Conservation (phyloP, 2,113 vertebrate genomes). For the Phalacrocorax pelagicus region DNA sequence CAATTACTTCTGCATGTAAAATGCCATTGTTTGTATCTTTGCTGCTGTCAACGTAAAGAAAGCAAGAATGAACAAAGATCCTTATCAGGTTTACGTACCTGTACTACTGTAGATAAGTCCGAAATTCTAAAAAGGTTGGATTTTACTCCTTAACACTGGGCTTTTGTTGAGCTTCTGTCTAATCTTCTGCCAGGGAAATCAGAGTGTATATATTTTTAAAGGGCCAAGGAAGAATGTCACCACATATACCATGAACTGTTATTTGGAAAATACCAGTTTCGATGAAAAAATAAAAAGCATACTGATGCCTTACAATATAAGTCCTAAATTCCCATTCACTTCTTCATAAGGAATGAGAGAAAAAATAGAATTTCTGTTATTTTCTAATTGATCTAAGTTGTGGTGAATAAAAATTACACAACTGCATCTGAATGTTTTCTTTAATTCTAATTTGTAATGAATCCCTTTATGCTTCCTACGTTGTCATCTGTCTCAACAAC, state of each 20-base stretch:
- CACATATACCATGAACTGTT: background rate
- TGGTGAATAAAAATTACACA: slow-evolving; percentile 11
- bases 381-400: slow-evolving; percentile 9
- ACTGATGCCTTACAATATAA: background rate
- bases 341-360: slow-evolving; percentile 1
- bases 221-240: background rate
- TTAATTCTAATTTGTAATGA: slow-evolving; percentile 64
- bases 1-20: background rate
- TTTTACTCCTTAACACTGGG: background rate
- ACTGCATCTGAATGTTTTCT: slow-evolving; percentile 55
- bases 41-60: background rate
- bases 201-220: background rate
- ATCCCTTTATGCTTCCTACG: slow-evolving; percentile 60
- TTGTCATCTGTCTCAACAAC: slow-evolving; percentile 64
- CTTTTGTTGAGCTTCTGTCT: background rate
- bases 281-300: background rate
- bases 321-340: background rate
- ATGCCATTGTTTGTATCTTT: background rate
- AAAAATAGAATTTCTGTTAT: background rate
- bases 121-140: fast-evolving
- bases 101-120: background rate
- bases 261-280: background rate
- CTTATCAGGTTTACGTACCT: background rate
- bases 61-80: background rate
- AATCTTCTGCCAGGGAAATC: background rate